These are phyloP conservation scores for Liopterus haemorrhoidalis DNA, from an alignment of 2,888 invertebrate species.

Conservation along the genomic window DNA sequence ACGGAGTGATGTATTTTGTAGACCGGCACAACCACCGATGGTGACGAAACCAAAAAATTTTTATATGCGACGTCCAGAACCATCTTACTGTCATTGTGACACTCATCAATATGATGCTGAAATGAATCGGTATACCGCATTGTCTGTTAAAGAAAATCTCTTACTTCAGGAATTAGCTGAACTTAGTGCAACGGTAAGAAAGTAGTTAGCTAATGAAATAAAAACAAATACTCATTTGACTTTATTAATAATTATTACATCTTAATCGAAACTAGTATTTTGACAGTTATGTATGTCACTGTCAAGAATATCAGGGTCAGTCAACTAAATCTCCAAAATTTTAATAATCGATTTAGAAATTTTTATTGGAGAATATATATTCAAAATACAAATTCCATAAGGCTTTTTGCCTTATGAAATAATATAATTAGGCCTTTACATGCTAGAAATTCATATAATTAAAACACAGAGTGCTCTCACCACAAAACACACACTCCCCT, in stretches of 20 bases:
- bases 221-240: no score
- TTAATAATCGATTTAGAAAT: neutral
- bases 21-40: slow-evolving; percentile 56
- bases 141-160: slow-evolving; percentile 56
- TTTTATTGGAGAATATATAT: neutral
- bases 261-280: no score
- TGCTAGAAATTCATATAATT: no score
- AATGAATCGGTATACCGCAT: slow-evolving; percentile 56
- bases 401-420: no score
- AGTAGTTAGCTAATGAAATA: no score
- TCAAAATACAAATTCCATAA: slow-evolving; percentile 4
- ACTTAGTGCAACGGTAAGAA: slow-evolving; percentile 47
- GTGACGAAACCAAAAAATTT: slow-evolving; percentile 47
- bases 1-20: slow-evolving; percentile 33
- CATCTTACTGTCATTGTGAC: slow-evolving; percentile 61
- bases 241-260: no score
- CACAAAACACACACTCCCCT: no score
- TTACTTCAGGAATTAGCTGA: slow-evolving; percentile 52
- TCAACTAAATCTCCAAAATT: no score
- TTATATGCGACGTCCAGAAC: slow-evolving; percentile 51
- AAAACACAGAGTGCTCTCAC: no score
- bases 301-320: no score
- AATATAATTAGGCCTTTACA: no score
- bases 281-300: no score
- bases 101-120: slow-evolving; percentile 55